Conservation (phyloP, 2,113 vertebrate genomes). For the Pteropus alecto region DNA sequence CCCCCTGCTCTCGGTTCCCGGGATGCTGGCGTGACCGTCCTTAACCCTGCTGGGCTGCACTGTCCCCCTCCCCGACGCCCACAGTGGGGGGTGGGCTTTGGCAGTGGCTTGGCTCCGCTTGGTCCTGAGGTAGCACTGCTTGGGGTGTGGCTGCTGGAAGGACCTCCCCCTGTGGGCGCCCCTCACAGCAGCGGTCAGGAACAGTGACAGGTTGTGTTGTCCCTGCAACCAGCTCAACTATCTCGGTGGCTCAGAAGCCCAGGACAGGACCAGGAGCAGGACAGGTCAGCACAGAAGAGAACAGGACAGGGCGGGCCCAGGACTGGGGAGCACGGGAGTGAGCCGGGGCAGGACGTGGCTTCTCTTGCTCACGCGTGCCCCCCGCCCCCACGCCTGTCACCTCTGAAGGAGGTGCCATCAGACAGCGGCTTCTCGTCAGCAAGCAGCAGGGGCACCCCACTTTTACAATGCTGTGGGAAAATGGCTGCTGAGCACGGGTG, state of each 20-base stretch:
- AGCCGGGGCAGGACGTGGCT: fast-evolving
- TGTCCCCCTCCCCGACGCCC: background rate
- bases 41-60: no score
- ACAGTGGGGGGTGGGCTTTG: no score
- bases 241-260: background rate
- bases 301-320: no score
- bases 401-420: fast-evolving
- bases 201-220: fast-evolving
- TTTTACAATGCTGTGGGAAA: background rate
- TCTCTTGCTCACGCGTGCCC: fast-evolving
- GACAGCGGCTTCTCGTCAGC: background rate
- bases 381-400: background rate
- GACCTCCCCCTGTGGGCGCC: fast-evolving
- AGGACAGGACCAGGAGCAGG: no score
- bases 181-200: no score
- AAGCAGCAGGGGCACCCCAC: fast-evolving
- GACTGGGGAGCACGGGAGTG: no score
- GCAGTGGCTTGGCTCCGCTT: no score
- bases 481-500: fast-evolving
- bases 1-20: no score
- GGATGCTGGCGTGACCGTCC: no score
- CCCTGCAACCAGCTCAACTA: fast-evolving
- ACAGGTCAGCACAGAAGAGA: no score
- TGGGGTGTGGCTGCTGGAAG: background rate
- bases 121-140: no score